Evolutionary conservation across 2,888 invertebrate species (phyloP), one percentile per base, ranked within the genome.

Genomic region (Arctia plantaginis): DNA sequence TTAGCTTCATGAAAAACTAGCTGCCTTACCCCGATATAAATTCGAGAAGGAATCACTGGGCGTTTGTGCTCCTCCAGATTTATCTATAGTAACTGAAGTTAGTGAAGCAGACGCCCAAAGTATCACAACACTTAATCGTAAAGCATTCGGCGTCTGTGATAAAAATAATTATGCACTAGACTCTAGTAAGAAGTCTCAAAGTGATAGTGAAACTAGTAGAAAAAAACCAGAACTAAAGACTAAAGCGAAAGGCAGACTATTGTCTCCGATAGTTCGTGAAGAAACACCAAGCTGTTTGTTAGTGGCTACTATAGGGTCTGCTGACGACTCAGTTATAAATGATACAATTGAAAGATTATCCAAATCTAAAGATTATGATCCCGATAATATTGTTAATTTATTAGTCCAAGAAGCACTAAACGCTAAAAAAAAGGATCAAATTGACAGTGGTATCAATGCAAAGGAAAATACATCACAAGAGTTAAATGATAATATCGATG

Each of bases 1-100:
- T 1, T 65, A 95, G 95, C 89, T 94, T 3, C 91, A 88, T 39
- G 92, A 93, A 35, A 94, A 89, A 78, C 75, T 94, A 80, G 87
- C 87, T 41, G 88, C 88, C 3, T 84, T 93, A 55, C 92, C 94
- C 8, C 80, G 79, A 4, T 87, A 83, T 69, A 79, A 69, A 69
- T 92, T 86, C 69, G 89, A 90, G n/a, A 92, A 89, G 77, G 87
- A 90, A 72, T 84, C 86, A 10, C 78, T 85, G 1, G 87, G 85
- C 51, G 88, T 93, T 1, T 90, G 90, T 71, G 89, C 86, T 8
- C 71, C 73, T 3, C 94, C 93, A 0, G 86, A 90, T 18, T 81
- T 94, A 8, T 91, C 94, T 0, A 85, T 81, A n/a, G 91, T 95
- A 0, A 85, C 89, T 0, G 94, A 94, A 85, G 74, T 86, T 0